Evolutionary conservation across 2,888 invertebrate genomes (phyloP), one percentile per base, ranked within the genome.

Genomic region (Diogma glabrata): DNA sequence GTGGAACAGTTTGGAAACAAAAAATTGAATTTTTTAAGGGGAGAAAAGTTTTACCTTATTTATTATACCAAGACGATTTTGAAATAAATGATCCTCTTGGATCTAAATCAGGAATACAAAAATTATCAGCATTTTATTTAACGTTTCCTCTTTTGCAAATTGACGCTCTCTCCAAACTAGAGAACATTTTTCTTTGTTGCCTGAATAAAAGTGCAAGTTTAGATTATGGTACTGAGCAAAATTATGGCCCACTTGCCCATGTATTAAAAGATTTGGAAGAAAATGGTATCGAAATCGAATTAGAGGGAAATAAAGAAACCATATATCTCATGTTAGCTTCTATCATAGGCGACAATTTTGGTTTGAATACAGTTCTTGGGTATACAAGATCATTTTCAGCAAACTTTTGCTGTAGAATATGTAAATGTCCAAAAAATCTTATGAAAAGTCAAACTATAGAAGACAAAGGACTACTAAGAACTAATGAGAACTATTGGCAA

Each of bases 121-220:
- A 51, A 36, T 3, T 51, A n/a, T 53, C 51, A 16, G 48, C 23
- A 10, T 33, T 51, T 23, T 53, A 53, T 16, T 38, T 53, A 28
- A 19, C 51, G 20, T 51, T 53, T 48, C 53, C 53, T 14, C 14
- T 49, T 16, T 33, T 48, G 30, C 17, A 51, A 17, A 12, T 20
- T 45, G 24, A 30, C 12, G 14, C 23, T 12, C 16, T 49, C 10
- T 52, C 52, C 14, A 49, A 52, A 33, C 45, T 52, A 45, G 23
- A 49, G 9, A 50, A 43, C 19, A 51, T 53, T 14, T 43, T 51
- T 10, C 38, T 49, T 14, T 48, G 47, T 14, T 53, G 51, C 43
- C 20, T 53, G 10, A 51, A 30, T 24, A 50, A 51, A 47, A 19
- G 26, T 24, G 10, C 14, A 12, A 24, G 20, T 53, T 23, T 50